A percentile compares a stretch with the other conserved stretches of the same genome.
Conservation (phyloP, 2,888 invertebrate species). For the Drosophila colorata region DNA sequence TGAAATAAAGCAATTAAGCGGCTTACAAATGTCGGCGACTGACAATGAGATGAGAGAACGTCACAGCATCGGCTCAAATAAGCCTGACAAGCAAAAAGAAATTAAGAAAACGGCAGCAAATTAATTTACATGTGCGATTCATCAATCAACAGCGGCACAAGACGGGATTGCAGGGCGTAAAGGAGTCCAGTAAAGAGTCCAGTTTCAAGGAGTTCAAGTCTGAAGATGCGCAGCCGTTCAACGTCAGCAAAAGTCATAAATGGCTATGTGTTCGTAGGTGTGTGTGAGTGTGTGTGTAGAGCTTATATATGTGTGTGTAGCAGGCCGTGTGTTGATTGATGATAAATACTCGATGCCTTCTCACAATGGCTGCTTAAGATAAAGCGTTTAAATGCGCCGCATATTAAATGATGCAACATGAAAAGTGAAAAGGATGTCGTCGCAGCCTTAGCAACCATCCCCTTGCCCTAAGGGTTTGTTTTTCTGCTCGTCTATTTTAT, state of each 20-base stretch:
- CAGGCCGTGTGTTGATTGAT: slow-evolving; percentile 74
- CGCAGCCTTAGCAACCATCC: slow-evolving; percentile 5
- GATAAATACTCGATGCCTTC: slow-evolving; percentile 70
- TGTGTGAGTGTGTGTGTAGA: slow-evolving; percentile 1
- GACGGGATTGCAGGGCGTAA: neutral
- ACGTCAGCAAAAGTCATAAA: slow-evolving; percentile 74
- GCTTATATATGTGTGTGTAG: slow-evolving; percentile 40
- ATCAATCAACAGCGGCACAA: slow-evolving; percentile 67
- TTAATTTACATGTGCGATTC: slow-evolving; percentile 82
- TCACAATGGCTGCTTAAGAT: slow-evolving; percentile 73
- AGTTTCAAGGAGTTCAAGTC: slow-evolving; percentile 28
- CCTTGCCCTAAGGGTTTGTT: slow-evolving; percentile 5
- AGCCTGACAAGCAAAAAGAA: slow-evolving; percentile 76
- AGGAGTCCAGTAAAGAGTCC: slow-evolving; percentile 20
- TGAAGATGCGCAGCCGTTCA: slow-evolving; percentile 54
- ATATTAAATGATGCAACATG: slow-evolving; percentile 81
- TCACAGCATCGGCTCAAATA: slow-evolving; percentile 57
- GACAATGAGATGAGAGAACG: slow-evolving; percentile 52
- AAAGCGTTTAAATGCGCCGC: slow-evolving; percentile 78
- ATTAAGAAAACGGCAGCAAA: slow-evolving; percentile 79
- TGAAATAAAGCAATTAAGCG: slow-evolving; percentile 81
- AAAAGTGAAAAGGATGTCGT: slow-evolving; percentile 68
- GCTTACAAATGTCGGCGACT: slow-evolving; percentile 75
- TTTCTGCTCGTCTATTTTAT: slow-evolving; percentile 53
- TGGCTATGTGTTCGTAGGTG: slow-evolving; percentile 44